A percentile compares a stretch with the other conserved stretches of the same genome.
These are phyloP conservation scores for Eptatretus burgeri DNA, from an alignment of 2,113 vertebrate species.

Conservation along the genomic window DNA sequence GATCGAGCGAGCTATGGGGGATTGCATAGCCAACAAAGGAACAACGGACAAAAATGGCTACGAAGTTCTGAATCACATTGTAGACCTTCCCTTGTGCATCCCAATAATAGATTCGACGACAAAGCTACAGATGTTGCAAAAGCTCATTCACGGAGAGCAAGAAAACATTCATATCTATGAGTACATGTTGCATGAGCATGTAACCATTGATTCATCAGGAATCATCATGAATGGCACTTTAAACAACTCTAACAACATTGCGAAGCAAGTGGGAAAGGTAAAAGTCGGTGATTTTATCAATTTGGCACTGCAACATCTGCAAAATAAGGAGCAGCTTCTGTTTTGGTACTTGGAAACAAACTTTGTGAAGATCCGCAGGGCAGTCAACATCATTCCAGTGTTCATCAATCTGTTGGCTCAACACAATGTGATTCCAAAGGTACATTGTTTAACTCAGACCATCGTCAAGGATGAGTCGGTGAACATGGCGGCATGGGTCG, in stretches of 20 bases:
- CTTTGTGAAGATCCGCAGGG: conserved; percentile 32
- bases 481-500: conserved; percentile 38
- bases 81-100: conserved; percentile 60
- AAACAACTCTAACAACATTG: too few relatives aligned
- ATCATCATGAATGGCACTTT: too few relatives aligned
- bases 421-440: conserved; percentile 12
- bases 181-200: background rate
- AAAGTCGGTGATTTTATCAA: background rate
- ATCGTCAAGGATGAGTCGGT: conserved; percentile 11
- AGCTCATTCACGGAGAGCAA: conserved; percentile 16
- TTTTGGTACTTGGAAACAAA: conserved; percentile 28
- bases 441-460: conserved; percentile 8
- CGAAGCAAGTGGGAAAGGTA: too few relatives aligned
- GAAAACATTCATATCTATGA: too few relatives aligned
- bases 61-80: conserved; percentile 36
- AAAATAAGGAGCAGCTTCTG: conserved; percentile 11
- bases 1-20: conserved; percentile 43
- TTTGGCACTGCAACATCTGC: conserved; percentile 4
- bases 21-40: conserved; percentile 5
- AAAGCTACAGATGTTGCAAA: conserved; percentile 22
- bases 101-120: conserved; percentile 27
- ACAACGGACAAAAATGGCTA: conserved; percentile 34
- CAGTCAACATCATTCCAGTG: conserved; percentile 47
- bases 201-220: background rate
- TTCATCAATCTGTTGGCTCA: conserved; percentile 29